Conservation (phyloP, 2,888 invertebrate species). For the Drosophila emarginata region DNA sequence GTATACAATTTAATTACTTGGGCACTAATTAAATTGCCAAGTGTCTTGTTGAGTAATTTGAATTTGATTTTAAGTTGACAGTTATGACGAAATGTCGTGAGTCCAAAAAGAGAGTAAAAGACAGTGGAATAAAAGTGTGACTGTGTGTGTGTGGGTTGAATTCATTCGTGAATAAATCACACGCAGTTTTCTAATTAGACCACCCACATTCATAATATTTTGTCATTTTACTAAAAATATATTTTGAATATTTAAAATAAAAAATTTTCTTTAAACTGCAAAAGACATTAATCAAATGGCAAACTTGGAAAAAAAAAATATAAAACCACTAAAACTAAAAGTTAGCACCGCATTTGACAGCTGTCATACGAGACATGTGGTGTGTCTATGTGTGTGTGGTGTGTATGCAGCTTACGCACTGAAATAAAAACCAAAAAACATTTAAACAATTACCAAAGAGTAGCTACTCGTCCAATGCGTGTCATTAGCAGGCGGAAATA, state of each 20-base stretch:
- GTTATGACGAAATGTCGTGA: constrained; percentile 58
- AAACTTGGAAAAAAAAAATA: constrained; percentile 6
- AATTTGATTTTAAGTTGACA: constrained; percentile 72
- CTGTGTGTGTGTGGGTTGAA: background rate
- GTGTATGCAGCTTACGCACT: constrained; percentile 62
- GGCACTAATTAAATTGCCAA: constrained; percentile 60
- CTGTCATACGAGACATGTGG: constrained; percentile 60
- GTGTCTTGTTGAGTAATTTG: constrained; percentile 67
- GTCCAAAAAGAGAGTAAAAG: background rate
- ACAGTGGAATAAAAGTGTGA: background rate
- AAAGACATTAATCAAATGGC: constrained; percentile 43
- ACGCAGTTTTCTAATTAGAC: constrained; percentile 12
- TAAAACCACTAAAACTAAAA: constrained; percentile 50
- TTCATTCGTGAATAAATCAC: constrained; percentile 12
- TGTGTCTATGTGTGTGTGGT: constrained; percentile 18
- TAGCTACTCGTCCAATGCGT: constrained; percentile 21
- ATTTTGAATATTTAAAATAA: background rate
- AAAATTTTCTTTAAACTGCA: constrained; percentile 24
- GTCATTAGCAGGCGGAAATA: constrained; percentile 66
- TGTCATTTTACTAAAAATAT: constrained; percentile 34
- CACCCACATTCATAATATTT: constrained; percentile 17
- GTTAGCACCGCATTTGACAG: constrained; percentile 63
- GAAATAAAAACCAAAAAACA: constrained; percentile 47
- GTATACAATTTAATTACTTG: constrained; percentile 63
- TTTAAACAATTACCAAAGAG: constrained; percentile 28